phyloP scores from a whole-genome alignment of 1,140 invertebrate genomes.

The Penaeus chinensis region DNA sequence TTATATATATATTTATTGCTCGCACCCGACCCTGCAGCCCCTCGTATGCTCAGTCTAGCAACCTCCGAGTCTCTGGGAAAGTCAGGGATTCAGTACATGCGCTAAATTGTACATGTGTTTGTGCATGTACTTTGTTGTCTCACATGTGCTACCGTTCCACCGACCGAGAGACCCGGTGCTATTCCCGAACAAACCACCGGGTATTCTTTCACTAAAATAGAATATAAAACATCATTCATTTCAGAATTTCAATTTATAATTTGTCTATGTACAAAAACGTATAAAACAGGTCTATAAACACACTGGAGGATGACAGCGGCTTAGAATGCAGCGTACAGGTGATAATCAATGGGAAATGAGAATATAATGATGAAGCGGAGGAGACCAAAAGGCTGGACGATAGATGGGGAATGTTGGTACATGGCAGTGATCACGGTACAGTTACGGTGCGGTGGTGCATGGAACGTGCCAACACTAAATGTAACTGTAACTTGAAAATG shows the following conservation, averaged over 20 bases:
- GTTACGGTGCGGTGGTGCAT: neutral
- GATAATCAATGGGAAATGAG: neutral
- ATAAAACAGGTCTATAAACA: conserved; percentile 44
- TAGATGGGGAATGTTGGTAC: neutral
- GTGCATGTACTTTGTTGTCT: no score
- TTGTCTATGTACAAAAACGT: conserved; percentile 46
- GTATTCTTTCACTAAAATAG: conserved; percentile 43
- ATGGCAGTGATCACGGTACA: neutral
- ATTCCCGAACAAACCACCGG: conserved; percentile 38
- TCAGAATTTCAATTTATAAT: conserved; percentile 23
- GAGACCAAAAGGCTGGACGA: conserved; percentile 23
- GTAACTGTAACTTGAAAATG: no score
- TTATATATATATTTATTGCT: conserved; percentile 53
- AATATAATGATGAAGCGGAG: conserved; percentile 6
- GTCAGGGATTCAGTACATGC: neutral
- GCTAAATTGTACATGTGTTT: no score
- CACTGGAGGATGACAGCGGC: conserved; percentile 40
- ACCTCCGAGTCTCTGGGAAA: conserved; percentile 10
- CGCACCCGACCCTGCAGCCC: conserved; percentile 50
- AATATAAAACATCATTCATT: conserved; percentile 40
- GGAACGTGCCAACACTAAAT: no score
- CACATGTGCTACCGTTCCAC: neutral
- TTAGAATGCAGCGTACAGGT: neutral
- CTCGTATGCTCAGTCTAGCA: neutral
- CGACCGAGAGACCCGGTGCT: conserved; percentile 4